These are phyloP conservation scores for Sceloporus undulatus DNA, from an alignment of 2,113 vertebrate genomes.

Conservation along the genomic window DNA sequence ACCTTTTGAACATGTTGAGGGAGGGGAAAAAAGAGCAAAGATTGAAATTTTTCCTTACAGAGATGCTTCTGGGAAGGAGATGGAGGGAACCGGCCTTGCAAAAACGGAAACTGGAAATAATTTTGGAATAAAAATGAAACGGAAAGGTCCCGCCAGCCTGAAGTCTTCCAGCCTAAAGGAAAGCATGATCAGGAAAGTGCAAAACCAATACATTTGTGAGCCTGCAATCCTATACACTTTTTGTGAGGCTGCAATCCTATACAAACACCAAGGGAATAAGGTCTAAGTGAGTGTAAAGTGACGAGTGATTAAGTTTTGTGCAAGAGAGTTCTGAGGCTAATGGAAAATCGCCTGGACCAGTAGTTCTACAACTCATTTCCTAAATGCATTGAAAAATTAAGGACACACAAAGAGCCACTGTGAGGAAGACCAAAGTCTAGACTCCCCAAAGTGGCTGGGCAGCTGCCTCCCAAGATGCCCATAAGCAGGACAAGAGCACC, in stretches of 20 bases:
- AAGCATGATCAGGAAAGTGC: neutral
- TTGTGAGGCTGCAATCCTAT: neutral
- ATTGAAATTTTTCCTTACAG: slow-evolving; percentile 68
- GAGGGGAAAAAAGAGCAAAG: slow-evolving; percentile 63
- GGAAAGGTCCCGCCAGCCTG: too few species aligned
- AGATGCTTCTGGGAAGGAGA: slow-evolving; percentile 64
- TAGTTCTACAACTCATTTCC: too few species aligned
- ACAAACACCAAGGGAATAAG: neutral
- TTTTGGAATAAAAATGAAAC: neutral
- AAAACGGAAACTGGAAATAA: neutral
- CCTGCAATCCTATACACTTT: neutral
- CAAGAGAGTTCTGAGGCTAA: too few species aligned
- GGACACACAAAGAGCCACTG: too few species aligned
- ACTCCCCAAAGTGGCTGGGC: too few species aligned
- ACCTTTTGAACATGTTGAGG: slow-evolving; percentile 65
- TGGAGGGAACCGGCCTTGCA: neutral
- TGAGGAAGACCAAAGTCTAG: too few species aligned
- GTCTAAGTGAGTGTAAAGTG: neutral
- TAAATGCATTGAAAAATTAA: too few species aligned
- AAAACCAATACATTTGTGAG: neutral
- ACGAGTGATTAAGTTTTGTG: neutral
- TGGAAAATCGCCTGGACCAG: too few species aligned
- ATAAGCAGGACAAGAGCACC: too few species aligned
- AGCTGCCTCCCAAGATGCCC: too few species aligned
- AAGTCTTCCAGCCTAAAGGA: neutral